Conservation (phyloP, 2,888 invertebrate genomes). For the Syrphus vitripennis region DNA sequence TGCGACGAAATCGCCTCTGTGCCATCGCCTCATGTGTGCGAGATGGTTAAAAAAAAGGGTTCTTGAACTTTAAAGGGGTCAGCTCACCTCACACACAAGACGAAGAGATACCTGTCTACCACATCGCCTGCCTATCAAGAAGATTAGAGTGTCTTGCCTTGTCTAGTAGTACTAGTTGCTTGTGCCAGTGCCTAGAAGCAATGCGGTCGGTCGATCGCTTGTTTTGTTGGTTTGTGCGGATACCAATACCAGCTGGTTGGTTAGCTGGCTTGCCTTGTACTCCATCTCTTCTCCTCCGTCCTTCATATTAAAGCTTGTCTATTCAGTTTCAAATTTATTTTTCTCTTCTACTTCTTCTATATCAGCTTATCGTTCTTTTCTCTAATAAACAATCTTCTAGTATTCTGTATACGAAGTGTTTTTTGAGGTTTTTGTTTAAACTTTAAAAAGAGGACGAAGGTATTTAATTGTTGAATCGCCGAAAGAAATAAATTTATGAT, state of each 20-base stretch:
- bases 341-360: conserved; percentile 2
- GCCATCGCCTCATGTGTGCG: conserved; percentile 46
- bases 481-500: background rate
- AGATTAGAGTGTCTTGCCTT: conserved; percentile 14
- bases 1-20: conserved; percentile 63
- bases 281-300: conserved; percentile 50
- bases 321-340: conserved; percentile 52
- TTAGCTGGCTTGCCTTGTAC: conserved; percentile 59
- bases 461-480: conserved; percentile 15
- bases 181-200: background rate
- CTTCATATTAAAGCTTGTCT: conserved; percentile 51
- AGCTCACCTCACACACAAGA: conserved; percentile 58
- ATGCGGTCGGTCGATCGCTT: conserved; percentile 9
- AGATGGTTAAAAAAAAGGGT: conserved; percentile 71
- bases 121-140: conserved; percentile 33
- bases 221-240: background rate
- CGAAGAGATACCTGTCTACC: conserved; percentile 57
- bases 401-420: background rate
- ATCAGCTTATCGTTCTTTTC: conserved; percentile 15
- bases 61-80: conserved; percentile 71
- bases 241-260: conserved; percentile 24
- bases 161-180: background rate
- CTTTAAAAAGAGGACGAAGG: conserved; percentile 59
- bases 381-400: conserved; percentile 10
- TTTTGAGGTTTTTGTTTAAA: conserved; percentile 48